Base-by-base conservation (phyloP, 2,113 vertebrate species). In the Alligator sinensis region DNA sequence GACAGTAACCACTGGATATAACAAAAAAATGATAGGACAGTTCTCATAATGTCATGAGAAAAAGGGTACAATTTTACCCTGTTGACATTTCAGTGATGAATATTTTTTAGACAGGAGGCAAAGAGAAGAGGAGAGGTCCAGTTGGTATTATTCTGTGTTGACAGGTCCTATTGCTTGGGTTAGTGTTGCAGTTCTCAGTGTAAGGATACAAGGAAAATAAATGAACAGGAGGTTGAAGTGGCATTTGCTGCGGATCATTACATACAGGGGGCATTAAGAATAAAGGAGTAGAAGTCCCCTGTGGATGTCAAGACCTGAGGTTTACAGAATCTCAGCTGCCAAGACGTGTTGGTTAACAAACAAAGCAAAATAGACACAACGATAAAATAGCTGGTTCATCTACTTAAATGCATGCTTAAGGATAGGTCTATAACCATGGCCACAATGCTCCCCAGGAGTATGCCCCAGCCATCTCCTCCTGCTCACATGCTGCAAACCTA, bases 71-170 rank as follows among this genome's bases (percentile, higher is more conserved):
- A 77, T 24, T 38, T 38, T 34, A 92, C 8, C 38, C 21, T 34
- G 57, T 60, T 79, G 61, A 3, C 0, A 0, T n/a, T 47, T 84
- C 22, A 27, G 28, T 0, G 0, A 9, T 75, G 13, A 3, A 18
- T 47, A 16, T 81, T 81, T 59, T 16, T 30, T 70, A 18, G 21
- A 74, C 27, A 86, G n/a, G 11, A 1, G 8, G 58, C 21, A 78
- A 11, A 22, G 19, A 63, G 60, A 89, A 82, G 30, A 24, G n/a
- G 21, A 87, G 17, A 28, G 86, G 11, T 27, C 38, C 0, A 2
- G 28, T 28, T 61, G 28, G 11, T 87, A 16, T 25, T 92, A 47
- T 47, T 47, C 47, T 47, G 47, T 47, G 47, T 47, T 47, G 47
- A 47, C 47, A 47, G 47, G 47, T 47, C 47, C 9, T 47, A 47